These are phyloP conservation scores for Mallotus villosus DNA, from an alignment of 2,797 vertebrate genomes.

Conservation along the genomic window DNA sequence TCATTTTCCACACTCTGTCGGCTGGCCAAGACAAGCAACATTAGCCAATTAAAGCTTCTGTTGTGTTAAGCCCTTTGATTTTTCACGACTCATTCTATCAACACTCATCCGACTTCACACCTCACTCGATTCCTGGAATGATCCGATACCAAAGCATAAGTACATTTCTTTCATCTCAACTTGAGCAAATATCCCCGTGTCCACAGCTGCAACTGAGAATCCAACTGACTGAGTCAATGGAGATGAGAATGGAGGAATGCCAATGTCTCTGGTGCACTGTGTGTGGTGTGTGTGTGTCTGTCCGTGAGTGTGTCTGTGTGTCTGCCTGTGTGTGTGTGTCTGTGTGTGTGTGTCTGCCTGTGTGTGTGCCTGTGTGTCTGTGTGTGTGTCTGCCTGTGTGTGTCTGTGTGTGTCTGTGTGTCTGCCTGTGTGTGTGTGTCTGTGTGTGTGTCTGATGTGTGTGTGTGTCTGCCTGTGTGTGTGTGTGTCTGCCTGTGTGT, in stretches of 20 bases:
- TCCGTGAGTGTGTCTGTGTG: conserved; percentile 15
- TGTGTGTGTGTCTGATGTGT: background rate
- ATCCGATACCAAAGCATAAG: background rate
- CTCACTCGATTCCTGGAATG: too few relatives aligned
- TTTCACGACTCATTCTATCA: too few relatives aligned
- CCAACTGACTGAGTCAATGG: background rate
- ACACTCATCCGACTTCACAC: too few relatives aligned
- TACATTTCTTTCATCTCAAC: background rate
- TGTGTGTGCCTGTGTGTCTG: conserved; percentile 13
- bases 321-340: conserved; percentile 15
- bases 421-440: conserved; percentile 15
- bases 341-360: background rate
- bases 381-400: background rate
- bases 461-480: conserved; percentile 10
- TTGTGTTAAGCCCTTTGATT: too few relatives aligned
- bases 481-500: background rate
- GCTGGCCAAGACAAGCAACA: background rate
- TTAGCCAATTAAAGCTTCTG: background rate
- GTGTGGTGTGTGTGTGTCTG: conserved; percentile 11
- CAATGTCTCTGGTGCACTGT: background rate
- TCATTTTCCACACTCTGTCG: background rate
- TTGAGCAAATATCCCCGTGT: background rate
- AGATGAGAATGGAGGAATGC: background rate
- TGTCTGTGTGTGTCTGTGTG: conserved; percentile 16
- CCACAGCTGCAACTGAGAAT: background rate